These are phyloP conservation scores for Agrochola litura DNA, from an alignment of 2,888 invertebrate genomes.

Conservation along the genomic window DNA sequence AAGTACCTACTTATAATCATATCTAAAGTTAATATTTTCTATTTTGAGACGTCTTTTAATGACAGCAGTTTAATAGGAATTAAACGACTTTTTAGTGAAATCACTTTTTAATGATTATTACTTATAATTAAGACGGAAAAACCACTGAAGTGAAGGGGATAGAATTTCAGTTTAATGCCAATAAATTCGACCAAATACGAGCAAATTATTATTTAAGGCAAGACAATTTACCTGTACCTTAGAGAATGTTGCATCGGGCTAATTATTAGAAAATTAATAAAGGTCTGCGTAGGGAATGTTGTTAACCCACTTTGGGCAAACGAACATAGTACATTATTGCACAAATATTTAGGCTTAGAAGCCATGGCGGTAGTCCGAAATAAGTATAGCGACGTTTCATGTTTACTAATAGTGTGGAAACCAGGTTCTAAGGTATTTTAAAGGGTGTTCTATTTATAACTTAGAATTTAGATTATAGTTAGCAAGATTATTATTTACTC, in stretches of 20 bases:
- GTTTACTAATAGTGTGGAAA: conserved; percentile 24
- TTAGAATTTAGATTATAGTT: neutral
- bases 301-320: conserved; percentile 60
- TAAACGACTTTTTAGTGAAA: neutral
- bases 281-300: conserved; percentile 56
- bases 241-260: conserved; percentile 52
- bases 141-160: neutral
- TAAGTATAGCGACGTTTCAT: conserved; percentile 22
- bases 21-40: conserved; percentile 2
- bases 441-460: conserved; percentile 7
- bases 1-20: neutral
- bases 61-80: neutral
- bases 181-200: conserved; percentile 36
- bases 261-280: conserved; percentile 69
- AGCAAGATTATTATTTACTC: neutral
- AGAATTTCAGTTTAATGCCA: neutral
- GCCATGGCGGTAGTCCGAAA: conserved; percentile 23
- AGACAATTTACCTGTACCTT: conserved; percentile 50
- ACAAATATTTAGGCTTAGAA: conserved; percentile 44
- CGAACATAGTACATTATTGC: conserved; percentile 37
- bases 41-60: neutral
- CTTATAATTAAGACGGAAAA: conserved; percentile 2
- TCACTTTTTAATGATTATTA: conserved; percentile 22
- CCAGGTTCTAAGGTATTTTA: neutral
- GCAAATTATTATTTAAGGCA: conserved; percentile 32